Evolutionary conservation across 2,797 vertebrate genomes (phyloP).

Genomic region (Anas acuta): DNA sequence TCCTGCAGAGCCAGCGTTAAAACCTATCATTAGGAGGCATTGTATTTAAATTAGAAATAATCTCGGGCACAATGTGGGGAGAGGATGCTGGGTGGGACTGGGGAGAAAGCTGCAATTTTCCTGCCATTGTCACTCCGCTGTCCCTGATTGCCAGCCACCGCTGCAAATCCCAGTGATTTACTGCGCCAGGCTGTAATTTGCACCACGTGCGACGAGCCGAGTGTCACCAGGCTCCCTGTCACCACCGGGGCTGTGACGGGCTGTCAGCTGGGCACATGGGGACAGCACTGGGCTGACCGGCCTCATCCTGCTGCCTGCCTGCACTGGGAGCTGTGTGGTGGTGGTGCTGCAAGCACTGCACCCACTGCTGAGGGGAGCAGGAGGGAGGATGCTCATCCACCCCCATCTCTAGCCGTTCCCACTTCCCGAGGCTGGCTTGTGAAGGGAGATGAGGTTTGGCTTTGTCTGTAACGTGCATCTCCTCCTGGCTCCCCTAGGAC

Average conservation of each 20-base stretch:
- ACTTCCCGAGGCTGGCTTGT: neutral
- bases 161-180: slow-evolving; percentile 74
- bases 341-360: neutral
- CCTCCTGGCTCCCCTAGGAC: slow-evolving; percentile 82
- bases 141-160: slow-evolving; percentile 56
- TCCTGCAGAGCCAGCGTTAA: slow-evolving; percentile 61
- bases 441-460: neutral
- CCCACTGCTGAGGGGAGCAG: neutral
- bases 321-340: neutral
- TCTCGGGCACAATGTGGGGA: slow-evolving; percentile 66
- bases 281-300: neutral
- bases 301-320: neutral
- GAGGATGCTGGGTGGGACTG: slow-evolving; percentile 68
- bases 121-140: slow-evolving; percentile 66
- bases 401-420: neutral
- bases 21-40: slow-evolving; percentile 72
- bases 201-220: slow-evolving; percentile 53
- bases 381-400: neutral
- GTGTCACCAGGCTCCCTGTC: slow-evolving; percentile 59
- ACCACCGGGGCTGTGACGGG: neutral
- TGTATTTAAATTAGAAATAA: slow-evolving; percentile 81
- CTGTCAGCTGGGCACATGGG: slow-evolving; percentile 31
- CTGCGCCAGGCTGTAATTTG: slow-evolving; percentile 75
- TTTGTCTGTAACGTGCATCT: fast-evolving
- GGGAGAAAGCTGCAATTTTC: slow-evolving; percentile 76